Evolutionary conservation across 2,888 invertebrate species (phyloP), one percentile per base, ranked within the genome.

Genomic region (Drosophila pegasa): DNA sequence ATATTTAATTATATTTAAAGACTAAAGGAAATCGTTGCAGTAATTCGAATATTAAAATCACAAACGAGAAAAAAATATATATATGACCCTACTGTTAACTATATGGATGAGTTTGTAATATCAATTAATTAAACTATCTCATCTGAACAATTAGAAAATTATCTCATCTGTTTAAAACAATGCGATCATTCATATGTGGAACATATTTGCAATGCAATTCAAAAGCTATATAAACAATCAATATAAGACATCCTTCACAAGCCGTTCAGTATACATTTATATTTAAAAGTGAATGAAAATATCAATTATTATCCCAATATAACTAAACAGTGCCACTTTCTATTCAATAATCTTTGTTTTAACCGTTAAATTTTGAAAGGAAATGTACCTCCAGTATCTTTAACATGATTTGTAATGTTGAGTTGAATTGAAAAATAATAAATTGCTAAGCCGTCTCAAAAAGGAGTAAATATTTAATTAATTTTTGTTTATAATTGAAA

Each of bases 381-480:
- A 67, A 50, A 43, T 67, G 66, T 78, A 84, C 54, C 55, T 64
- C 62, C 62, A 84, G 59, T 67, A 75, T 65, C 52, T 62, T 66
- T 76, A 70, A 73, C 52, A 80, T 45, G 29, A 41, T 45, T 80
- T 73, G 70, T 69, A 80, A 55, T 16, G 20, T 67, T 82, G 40
- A 75, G 79, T 78, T 78, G n/a, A 33, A 71, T 61, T 37, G 41
- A 58, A 62, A 78, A 70, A 65, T 66, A 57, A 69, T 75, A 58
- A 75, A 75, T 37, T 29, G 40, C 18, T 35, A 38, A 56, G 38
- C 33, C 20, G 20, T 52, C 18, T 31, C 14, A 56, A 25, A 40
- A 51, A 29, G 1, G 6, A 29, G 1, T 4, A 33, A 31, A 18
- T 22, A 25, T 27, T 10, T 25, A 8, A 9, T 18, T 18, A 29